Conservation (phyloP, 2,797 vertebrate species). For the Lemur catta region DNA sequence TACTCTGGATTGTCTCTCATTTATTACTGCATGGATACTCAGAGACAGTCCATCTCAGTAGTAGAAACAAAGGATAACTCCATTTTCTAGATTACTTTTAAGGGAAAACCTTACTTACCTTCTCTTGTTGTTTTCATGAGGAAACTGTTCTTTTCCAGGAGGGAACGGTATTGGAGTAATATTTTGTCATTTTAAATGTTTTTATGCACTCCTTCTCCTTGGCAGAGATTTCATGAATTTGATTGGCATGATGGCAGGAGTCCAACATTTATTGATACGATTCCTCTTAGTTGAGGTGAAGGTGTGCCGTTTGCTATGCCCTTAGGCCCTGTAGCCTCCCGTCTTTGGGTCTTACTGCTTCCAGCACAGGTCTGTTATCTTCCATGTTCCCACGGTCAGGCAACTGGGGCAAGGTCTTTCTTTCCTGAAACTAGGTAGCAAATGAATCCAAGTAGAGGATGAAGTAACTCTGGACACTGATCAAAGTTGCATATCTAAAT, state of each 20-base stretch:
- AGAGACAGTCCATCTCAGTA: background rate
- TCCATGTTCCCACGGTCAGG: too few relatives aligned
- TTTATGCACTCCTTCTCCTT: background rate
- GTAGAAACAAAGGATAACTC: background rate
- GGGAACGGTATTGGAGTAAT: background rate
- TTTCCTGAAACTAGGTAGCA: background rate
- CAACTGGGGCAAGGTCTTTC: background rate
- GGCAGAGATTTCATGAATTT: background rate
- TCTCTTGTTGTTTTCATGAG: background rate
- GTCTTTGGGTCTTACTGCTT: background rate
- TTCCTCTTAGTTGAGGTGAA: background rate
- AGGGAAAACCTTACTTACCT: background rate
- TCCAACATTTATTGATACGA: background rate
- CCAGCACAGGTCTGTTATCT: accelerated
- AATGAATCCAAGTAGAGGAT: background rate
- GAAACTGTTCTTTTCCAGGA: background rate
- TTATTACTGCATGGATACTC: background rate
- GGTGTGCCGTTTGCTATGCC: background rate
- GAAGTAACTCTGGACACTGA: background rate
- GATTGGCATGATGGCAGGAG: background rate
- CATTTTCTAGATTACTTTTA: background rate
- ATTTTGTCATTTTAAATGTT: background rate
- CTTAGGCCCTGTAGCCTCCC: background rate
- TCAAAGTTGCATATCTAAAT: background rate
- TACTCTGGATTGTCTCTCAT: background rate